A percentile compares a stretch with the other conserved stretches of the same genome.
phyloP scores from a whole-genome alignment of 2,797 vertebrate species.

The Clarias fuscus region DNA sequence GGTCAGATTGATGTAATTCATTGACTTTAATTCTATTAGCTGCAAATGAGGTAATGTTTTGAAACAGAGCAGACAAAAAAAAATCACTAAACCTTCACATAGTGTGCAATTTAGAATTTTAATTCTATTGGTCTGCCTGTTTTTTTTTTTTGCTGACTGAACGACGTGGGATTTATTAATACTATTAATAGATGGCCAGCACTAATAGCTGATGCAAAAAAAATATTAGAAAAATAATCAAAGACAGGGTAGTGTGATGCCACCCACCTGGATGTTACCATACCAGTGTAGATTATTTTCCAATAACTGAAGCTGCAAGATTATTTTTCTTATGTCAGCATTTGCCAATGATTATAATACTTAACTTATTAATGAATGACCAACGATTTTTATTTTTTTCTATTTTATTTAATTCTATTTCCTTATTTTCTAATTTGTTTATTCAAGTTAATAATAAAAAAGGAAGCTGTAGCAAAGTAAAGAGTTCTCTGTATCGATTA shows the following conservation, averaged over 20 bases:
- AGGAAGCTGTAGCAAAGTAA: not conserved
- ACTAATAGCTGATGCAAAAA: not conserved
- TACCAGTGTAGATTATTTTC: not conserved
- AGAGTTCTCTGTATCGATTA: not conserved
- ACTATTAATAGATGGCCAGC: not conserved
- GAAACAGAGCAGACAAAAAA: not conserved
- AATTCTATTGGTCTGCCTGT: not conserved
- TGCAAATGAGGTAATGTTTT: not conserved
- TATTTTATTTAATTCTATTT: too few species aligned
- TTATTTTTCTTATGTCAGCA: not conserved
- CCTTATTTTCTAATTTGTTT: not conserved
- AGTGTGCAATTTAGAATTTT: not conserved
- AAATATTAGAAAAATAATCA: not conserved
- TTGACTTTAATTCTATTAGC: not conserved
- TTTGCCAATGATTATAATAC: too few species aligned
- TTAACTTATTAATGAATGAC: not conserved
- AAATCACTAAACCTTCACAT: not conserved
- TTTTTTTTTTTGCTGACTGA: not conserved
- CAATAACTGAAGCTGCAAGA: not conserved
- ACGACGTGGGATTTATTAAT: not conserved
- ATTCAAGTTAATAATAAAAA: not conserved
- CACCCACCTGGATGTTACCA: not conserved
- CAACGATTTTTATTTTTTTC: too few species aligned
- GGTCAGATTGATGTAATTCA: not conserved
- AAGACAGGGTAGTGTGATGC: not conserved